phyloP scores from a whole-genome alignment of 2,797 vertebrate genomes.

The Enteromius fasciolatus region DNA sequence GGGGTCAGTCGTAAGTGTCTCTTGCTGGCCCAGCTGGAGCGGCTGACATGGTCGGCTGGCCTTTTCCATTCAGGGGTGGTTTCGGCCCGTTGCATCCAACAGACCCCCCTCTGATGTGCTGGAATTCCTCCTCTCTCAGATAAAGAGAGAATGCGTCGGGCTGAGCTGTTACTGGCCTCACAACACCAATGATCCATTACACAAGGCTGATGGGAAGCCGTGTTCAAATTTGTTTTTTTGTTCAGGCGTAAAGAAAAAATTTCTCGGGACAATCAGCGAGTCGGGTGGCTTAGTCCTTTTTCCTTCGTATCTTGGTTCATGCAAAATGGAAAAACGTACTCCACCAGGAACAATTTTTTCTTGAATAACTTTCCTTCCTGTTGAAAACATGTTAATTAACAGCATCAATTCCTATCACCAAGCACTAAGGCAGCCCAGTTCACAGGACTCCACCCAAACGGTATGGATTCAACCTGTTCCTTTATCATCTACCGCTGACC shows the following conservation, averaged over 20 bases:
- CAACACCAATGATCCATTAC: slow-evolving; percentile 49
- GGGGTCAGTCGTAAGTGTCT: slow-evolving; percentile 69
- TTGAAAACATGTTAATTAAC: slow-evolving; percentile 75
- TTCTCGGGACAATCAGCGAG: slow-evolving; percentile 22
- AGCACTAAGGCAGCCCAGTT: slow-evolving; percentile 69
- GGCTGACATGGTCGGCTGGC: slow-evolving; percentile 71
- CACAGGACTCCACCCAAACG: slow-evolving; percentile 33
- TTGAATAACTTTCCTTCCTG: slow-evolving; percentile 57
- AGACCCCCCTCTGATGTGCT: slow-evolving; percentile 72
- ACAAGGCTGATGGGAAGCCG: slow-evolving; percentile 39
- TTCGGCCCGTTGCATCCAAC: slow-evolving; percentile 72
- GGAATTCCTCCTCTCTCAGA: slow-evolving; percentile 72
- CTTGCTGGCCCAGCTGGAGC: slow-evolving; percentile 73
- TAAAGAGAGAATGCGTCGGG: slow-evolving; percentile 62
- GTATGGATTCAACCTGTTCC: slow-evolving; percentile 67
- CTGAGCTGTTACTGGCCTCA: slow-evolving; percentile 53
- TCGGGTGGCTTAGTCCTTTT: slow-evolving; percentile 15
- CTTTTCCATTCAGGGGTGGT: slow-evolving; percentile 74
- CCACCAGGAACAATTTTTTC: slow-evolving; percentile 26
- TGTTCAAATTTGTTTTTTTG: slow-evolving; percentile 56
- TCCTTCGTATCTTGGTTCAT: slow-evolving; percentile 24
- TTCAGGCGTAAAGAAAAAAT: slow-evolving; percentile 30
- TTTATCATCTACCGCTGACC: slow-evolving; percentile 69
- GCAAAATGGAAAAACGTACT: slow-evolving; percentile 52
- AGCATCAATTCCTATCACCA: slow-evolving; percentile 68